These are phyloP conservation scores for Spermophilus dauricus DNA, from an alignment of 2,113 vertebrate genomes.

Conservation along the genomic window DNA sequence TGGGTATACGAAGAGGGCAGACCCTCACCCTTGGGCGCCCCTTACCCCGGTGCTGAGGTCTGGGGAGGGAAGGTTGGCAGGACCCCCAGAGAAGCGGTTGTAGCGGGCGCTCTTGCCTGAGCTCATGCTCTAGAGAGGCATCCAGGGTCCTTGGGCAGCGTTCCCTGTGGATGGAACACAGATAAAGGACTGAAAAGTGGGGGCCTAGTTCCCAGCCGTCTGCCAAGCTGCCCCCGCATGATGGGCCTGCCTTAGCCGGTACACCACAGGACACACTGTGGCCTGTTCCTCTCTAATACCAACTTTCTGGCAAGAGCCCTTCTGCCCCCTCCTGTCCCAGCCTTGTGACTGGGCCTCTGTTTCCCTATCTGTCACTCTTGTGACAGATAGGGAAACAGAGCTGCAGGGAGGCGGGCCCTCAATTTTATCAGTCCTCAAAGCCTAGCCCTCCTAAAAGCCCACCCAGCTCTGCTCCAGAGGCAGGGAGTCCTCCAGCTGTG, in stretches of 20 bases:
- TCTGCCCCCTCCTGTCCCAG: background rate
- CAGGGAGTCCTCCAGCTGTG: background rate
- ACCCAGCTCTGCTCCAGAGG: background rate
- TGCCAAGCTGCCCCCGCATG: background rate
- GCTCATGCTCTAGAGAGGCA: slow-evolving; percentile 92
- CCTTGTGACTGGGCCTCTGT: too few species aligned
- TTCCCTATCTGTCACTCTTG: too few species aligned
- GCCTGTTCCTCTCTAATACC: background rate
- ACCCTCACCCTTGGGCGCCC: accelerated
- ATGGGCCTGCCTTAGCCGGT: background rate
- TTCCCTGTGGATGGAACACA: slow-evolving; percentile 80
- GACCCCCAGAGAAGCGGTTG: slow-evolving; percentile 90
- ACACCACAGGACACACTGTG: background rate
- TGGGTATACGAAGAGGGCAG: background rate
- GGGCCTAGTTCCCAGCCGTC: background rate
- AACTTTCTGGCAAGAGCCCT: background rate
- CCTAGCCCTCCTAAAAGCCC: background rate
- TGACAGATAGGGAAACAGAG: too few species aligned
- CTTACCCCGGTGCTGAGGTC: slow-evolving; percentile 91
- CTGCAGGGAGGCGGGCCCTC: background rate
- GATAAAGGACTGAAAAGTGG: background rate
- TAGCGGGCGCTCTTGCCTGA: slow-evolving; percentile 89
- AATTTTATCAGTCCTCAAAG: background rate
- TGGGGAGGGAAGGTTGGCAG: slow-evolving; percentile 84
- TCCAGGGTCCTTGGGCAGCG: slow-evolving; percentile 79